Base-by-base conservation (phyloP, 30 jellyfish, hydroid and myxozoan genomes). In the Mastigias papua region DNA sequence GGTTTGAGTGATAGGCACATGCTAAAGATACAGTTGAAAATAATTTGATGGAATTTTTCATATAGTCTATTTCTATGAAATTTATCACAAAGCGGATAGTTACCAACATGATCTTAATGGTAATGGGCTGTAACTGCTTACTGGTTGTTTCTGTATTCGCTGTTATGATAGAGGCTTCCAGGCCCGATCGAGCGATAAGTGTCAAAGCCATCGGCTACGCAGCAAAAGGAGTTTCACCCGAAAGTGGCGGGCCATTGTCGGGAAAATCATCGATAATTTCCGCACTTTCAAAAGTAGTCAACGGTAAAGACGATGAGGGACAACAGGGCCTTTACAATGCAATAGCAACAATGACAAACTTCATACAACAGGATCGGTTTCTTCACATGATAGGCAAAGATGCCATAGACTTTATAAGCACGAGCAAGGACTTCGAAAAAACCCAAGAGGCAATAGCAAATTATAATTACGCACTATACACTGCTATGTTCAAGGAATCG, bases 381-480 rank as follows among this genome's bases (percentile, higher is more conserved):
- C 78, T 66, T 31, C 73, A 85, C 88, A 85, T 85, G 88, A 73
- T 85, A 19, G 86, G 76, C 69, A 27, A 63, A 16, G 88, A 85
- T 28, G 94, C 94, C 13, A 37, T 85, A 3, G 88, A 85, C 66
- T 51, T 72, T 46, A 85, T 85, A 16, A 77, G 82, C 32, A 63
- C 49, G 7, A 51, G 49, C 33, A 69, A 75, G 42, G 87, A 60
- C 21, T 85, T 85, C 61, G 34, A 31, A 34, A 32, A 63, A 32
- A 85, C 94, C 15, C 88, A 88, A 73, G 76, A 49, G 11, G 88
- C 94, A 42, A 57, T 85, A 31, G 76, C 25, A 61, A 85, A 85
- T 64, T 85, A 85, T 81, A 85, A 85, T 88, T 28, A 42, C n/a
- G 94, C 83, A 20, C 42, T 85, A 37, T 73, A 25, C 34, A 54